Conservation (phyloP, 2,113 vertebrate genomes). For the Pelodiscus sinensis region DNA sequence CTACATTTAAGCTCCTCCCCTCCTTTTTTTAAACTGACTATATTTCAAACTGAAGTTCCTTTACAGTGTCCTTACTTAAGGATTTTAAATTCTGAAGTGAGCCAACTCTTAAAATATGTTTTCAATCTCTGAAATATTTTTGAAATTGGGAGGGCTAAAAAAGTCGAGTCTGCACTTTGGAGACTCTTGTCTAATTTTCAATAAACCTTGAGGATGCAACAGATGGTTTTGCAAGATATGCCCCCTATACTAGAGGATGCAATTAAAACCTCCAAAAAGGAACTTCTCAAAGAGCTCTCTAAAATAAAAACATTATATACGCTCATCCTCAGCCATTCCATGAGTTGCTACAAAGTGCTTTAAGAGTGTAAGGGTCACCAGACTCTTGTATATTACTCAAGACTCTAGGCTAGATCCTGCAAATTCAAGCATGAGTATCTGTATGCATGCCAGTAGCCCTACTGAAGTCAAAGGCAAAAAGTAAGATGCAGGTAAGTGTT, state of each 20-base stretch:
- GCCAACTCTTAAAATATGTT: not conserved
- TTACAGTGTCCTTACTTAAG: not conserved
- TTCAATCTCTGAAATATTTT: not conserved
- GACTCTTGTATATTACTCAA: not conserved
- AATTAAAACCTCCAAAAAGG: not conserved
- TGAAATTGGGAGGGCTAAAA: not conserved
- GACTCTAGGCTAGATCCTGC: too few relatives aligned
- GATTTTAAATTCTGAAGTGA: not conserved
- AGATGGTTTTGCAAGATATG: not conserved
- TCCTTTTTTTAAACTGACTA: not conserved
- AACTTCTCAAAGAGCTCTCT: not conserved
- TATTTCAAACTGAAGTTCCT: not conserved
- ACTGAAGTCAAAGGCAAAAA: not conserved
- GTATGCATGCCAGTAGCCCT: not conserved
- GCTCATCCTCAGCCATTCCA: not conserved
- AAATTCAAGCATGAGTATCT: not conserved
- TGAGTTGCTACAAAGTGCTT: not conserved
- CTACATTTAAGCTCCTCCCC: not conserved
- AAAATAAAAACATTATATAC: not conserved
- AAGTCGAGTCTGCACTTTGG: not conserved
- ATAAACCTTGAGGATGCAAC: not conserved
- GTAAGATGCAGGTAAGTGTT: not conserved
- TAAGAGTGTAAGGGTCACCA: accelerated
- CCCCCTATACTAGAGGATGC: not conserved
- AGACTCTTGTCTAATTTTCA: not conserved